Evolutionary conservation across 2,888 invertebrate species (phyloP), one percentile per base, ranked within the genome.

Genomic region (Lacanobia wlatinum): DNA sequence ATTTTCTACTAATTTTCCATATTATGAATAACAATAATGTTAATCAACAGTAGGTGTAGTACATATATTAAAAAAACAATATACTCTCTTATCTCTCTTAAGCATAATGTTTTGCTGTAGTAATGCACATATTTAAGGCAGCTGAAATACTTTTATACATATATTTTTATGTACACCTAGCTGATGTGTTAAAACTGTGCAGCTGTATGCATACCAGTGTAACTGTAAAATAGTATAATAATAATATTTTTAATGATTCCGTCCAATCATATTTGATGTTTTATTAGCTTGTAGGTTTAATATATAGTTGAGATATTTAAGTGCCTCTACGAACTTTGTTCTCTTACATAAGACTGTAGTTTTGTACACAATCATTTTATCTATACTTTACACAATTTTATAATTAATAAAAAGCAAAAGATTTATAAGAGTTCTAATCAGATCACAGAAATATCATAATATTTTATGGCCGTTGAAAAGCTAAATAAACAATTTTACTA

Each of bases 271-370:
- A 66, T 69, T 66, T 53, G 21, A 60, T 70, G 12, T 66, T 66
- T 78, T 63, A 50, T 43, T 82, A 71, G 52, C 28, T 60, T 34
- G 9, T 82, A 82, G 34, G 52, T 58, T 60, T 56, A 55, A 55
- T n/a, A 62, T 16, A 62, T 65, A 64, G 16, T 53, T 65, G 34
- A 66, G 53, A 52, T 67, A 56, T 48, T 21, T 58, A 67, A 80
- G 67, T 80, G 66, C 63, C 62, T 80, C 28, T 62, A 63, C 65
- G 59, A 80, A 72, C 53, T 65, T 62, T 79, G 59, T 58, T 81
- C 48, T 66, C 21, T 71, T 53, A 56, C 21, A 46, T 67, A 75
- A 69, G 70, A 81, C 70, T 73, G 71, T 72, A 71, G 48, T 70
- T 78, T 72, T 70, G 1, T 70, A 80, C 40, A 48, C 65, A 78